phyloP scores from a whole-genome alignment of 1,140 invertebrate genomes.

The Cydia amplana region DNA sequence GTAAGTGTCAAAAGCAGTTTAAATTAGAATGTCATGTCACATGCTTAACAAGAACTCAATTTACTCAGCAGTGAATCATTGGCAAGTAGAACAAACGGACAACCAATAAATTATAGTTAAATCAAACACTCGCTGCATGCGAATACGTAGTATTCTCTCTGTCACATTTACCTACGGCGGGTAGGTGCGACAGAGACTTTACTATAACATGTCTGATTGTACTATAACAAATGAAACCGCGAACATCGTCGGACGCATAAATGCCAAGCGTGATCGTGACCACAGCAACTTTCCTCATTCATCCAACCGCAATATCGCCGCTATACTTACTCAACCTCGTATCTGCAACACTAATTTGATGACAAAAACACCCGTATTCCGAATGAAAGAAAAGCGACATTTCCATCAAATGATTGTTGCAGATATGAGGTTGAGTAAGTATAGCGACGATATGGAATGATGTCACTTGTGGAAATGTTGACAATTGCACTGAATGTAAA shows the following conservation, averaged over 20 bases:
- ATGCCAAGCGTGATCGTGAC: conserved; percentile 55
- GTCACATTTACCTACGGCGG: too few relatives aligned
- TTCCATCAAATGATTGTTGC: too few relatives aligned
- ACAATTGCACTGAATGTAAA: conserved; percentile 40
- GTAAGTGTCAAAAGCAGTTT: background rate
- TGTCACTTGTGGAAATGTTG: conserved; percentile 41
- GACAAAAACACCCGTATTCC: too few relatives aligned
- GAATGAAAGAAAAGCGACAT: too few relatives aligned
- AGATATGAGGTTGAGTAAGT: too few relatives aligned
- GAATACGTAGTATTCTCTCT: too few relatives aligned
- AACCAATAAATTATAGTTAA: conserved; percentile 5
- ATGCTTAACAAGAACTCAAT: conserved; percentile 16
- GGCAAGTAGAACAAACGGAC: background rate
- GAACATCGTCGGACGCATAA: conserved; percentile 35
- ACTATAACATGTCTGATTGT: too few relatives aligned
- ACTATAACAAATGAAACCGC: conserved; percentile 13
- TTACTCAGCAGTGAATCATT: conserved; percentile 8
- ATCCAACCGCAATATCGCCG: conserved; percentile 44
- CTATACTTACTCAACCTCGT: too few relatives aligned
- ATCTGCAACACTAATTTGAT: too few relatives aligned
- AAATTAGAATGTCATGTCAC: conserved; percentile 11
- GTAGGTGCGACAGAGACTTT: too few relatives aligned
- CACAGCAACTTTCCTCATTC: conserved; percentile 67
- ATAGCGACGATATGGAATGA: too few relatives aligned
- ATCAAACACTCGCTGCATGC: background rate